A percentile compares a stretch with the other conserved stretches of the same genome.
phyloP scores from a whole-genome alignment of 1,140 invertebrate species.

The Cotesia chilonis region DNA sequence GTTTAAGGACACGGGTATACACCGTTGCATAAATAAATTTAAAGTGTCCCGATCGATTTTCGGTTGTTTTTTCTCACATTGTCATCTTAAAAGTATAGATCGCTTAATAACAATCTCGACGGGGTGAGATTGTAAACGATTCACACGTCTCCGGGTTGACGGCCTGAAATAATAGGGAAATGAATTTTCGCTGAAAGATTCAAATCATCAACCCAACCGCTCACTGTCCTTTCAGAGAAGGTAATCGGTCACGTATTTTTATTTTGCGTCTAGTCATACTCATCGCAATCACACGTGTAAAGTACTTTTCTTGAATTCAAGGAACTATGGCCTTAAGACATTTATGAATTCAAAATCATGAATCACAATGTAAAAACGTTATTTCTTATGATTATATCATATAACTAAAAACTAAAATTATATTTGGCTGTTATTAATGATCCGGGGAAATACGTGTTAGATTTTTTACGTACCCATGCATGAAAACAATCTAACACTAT shows the following conservation, averaged over 20 bases:
- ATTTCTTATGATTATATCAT: conserved; percentile 4
- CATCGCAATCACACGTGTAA: conserved; percentile 26
- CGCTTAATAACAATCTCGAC: conserved; percentile 38
- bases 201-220: conserved; percentile 46
- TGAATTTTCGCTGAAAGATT: conserved; percentile 62
- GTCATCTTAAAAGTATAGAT: conserved; percentile 21
- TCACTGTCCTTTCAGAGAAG: conserved; percentile 16
- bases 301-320: neutral
- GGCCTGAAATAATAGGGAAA: conserved; percentile 66
- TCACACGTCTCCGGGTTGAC: conserved; percentile 64
- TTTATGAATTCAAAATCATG: too few relatives aligned
- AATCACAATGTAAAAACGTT: neutral
- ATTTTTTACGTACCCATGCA: neutral
- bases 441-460: neutral
- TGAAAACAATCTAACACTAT: neutral
- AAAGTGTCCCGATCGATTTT: conserved; percentile 2
- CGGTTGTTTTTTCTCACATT: neutral
- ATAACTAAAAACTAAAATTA: too few relatives aligned
- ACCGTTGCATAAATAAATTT: too few relatives aligned
- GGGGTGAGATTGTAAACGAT: conserved; percentile 60
- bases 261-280: conserved; percentile 8
- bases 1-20: neutral
- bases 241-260: conserved; percentile 35
- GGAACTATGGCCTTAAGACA: conserved; percentile 17
- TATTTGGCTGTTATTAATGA: neutral